A percentile compares a stretch with the other conserved stretches of the same genome.
Evolutionary conservation across 1,140 invertebrate species (phyloP).

Genomic region (Palaemon carinicauda): DNA sequence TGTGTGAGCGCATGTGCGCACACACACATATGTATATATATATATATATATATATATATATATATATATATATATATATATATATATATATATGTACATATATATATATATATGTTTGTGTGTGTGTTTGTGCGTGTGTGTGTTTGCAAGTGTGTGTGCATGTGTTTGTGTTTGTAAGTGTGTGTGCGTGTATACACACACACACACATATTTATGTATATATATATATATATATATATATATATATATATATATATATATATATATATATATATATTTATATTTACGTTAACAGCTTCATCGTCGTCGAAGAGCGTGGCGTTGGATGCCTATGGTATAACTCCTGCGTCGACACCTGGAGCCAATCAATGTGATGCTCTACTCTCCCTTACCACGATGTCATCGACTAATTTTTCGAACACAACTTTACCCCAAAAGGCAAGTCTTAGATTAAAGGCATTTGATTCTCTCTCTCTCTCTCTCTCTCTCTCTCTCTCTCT

Average conservation of each 20-base stretch:
- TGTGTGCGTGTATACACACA: too few species aligned
- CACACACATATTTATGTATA: too few species aligned
- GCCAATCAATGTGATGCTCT: not conserved
- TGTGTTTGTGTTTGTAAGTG: too few species aligned
- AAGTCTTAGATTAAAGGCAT: too few species aligned
- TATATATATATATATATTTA: not conserved
- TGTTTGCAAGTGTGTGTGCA: not conserved
- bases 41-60: not conserved
- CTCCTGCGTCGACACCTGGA: slow-evolving; percentile 33
- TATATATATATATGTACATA: not conserved
- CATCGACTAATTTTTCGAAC: not conserved
- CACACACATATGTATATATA: not conserved
- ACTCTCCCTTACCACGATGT: slow-evolving; percentile 39
- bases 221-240: too few species aligned
- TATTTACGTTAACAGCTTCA: slow-evolving; percentile 12
- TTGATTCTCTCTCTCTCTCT: not conserved
- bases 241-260: too few species aligned
- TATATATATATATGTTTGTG: too few species aligned
- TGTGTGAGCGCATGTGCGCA: too few species aligned
- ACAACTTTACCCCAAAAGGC: too few species aligned
- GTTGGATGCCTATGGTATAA: slow-evolving; percentile 30
- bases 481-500: not conserved
- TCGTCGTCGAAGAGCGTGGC: slow-evolving; percentile 38
- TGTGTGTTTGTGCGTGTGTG: not conserved
- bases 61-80: not conserved